phyloP scores from a whole-genome alignment of 2,113 vertebrate species.

The Maccullochella peelii region DNA sequence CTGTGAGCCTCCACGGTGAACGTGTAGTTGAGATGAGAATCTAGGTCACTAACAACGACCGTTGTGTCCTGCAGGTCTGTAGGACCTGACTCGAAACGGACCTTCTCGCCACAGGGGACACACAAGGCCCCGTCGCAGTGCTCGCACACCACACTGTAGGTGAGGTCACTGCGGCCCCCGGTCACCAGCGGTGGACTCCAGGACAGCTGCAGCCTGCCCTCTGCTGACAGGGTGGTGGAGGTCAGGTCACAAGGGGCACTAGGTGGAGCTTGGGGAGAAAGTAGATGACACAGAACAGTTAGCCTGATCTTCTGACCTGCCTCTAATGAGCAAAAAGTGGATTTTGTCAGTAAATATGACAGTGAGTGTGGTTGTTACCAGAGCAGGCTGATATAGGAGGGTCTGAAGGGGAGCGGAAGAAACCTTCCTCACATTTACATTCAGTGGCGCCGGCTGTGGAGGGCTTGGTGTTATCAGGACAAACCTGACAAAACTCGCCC shows the following conservation, averaged over 20 bases:
- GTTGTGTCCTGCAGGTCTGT: conserved; percentile 73
- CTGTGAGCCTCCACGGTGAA: conserved; percentile 91
- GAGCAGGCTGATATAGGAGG: conserved; percentile 85
- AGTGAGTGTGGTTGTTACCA: conserved; percentile 80
- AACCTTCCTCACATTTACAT: conserved; percentile 89
- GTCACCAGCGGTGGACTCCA: conserved; percentile 88
- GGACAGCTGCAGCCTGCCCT: conserved; percentile 88
- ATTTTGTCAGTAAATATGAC: neutral
- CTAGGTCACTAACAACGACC: conserved; percentile 86
- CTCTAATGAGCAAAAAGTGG: neutral
- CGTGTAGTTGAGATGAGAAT: conserved; percentile 95
- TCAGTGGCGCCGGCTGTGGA: conserved; percentile 77
- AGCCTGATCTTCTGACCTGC: conserved; percentile 9
- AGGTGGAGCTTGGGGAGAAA: conserved; percentile 87
- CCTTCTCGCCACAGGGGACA: conserved; percentile 85
- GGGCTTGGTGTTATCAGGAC: conserved; percentile 87
- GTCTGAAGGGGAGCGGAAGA: conserved; percentile 87
- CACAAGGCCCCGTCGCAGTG: conserved; percentile 87
- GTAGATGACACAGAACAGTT: conserved; percentile 34
- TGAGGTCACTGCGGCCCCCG: conserved; percentile 88
- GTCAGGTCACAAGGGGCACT: conserved; percentile 86
- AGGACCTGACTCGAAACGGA: conserved; percentile 84
- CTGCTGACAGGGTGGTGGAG: conserved; percentile 76
- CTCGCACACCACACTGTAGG: conserved; percentile 89
- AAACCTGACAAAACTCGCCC: conserved; percentile 81